Conservation (phyloP, 1,140 invertebrate genomes). For the Leptinotarsa texana region DNA sequence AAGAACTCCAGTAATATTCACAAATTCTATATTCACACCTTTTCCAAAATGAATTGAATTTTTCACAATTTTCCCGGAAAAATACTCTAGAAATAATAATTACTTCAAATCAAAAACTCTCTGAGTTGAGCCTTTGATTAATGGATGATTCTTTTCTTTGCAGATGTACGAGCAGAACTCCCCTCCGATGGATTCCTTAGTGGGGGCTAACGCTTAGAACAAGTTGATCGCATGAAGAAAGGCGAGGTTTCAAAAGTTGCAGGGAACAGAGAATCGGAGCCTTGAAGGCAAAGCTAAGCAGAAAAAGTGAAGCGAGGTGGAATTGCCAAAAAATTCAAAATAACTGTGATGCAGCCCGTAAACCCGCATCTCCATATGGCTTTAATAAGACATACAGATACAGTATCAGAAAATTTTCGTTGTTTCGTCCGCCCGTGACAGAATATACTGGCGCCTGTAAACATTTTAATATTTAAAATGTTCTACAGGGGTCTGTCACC, state of each 20-base stretch:
- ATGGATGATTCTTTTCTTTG: not conserved
- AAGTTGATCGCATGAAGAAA: not conserved
- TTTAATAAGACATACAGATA: not conserved
- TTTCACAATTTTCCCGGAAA: too few relatives aligned
- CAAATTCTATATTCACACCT: too few relatives aligned
- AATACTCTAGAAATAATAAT: too few relatives aligned
- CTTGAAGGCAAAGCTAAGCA: not conserved
- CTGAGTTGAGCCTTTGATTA: not conserved
- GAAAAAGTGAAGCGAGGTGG: not conserved
- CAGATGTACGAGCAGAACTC: not conserved
- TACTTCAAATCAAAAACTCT: too few relatives aligned
- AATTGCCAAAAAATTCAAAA: not conserved
- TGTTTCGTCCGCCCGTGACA: not conserved
- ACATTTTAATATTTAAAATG: conserved; percentile 15
- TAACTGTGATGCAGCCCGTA: not conserved
- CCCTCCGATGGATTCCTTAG: not conserved
- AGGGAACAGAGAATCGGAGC: not conserved
- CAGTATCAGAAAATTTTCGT: not conserved
- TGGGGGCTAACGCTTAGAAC: not conserved
- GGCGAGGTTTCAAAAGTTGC: not conserved
- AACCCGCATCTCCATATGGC: not conserved
- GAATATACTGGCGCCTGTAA: conserved; percentile 9
- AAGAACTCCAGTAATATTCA: too few relatives aligned
- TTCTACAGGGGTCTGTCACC: conserved; percentile 9
- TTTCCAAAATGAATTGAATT: too few relatives aligned